phyloP scores from a whole-genome alignment of 1,140 invertebrate genomes.

The Leucophenga varia region DNA sequence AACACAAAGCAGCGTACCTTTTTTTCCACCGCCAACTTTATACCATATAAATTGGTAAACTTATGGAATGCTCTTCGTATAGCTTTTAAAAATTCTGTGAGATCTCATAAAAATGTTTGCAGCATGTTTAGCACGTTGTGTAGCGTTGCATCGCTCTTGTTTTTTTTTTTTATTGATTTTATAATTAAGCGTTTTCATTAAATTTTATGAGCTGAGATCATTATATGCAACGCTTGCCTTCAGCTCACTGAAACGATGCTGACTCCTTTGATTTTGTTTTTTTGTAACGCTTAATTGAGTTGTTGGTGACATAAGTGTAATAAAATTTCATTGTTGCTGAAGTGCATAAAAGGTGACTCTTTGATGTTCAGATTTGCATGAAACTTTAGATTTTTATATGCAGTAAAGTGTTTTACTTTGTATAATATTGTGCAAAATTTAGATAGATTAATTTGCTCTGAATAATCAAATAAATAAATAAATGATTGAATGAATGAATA shows the following conservation, averaged over 20 bases:
- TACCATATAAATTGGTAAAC: slow-evolving; percentile 52
- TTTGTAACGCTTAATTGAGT: slow-evolving; percentile 43
- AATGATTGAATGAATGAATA: no score
- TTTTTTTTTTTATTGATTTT: slow-evolving; percentile 55
- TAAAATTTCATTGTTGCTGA: no score
- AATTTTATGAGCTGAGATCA: slow-evolving; percentile 40
- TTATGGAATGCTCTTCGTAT: slow-evolving; percentile 28
- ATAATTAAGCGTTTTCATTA: slow-evolving; percentile 55
- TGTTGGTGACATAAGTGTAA: slow-evolving; percentile 27
- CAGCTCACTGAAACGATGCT: slow-evolving; percentile 1
- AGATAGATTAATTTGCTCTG: no score
- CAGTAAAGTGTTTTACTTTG: no score
- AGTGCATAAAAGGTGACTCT: no score
- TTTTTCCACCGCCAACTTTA: no score
- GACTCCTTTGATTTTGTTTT: slow-evolving; percentile 12
- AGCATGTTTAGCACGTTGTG: slow-evolving; percentile 23
- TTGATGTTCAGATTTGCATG: no score
- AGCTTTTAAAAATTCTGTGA: background rate
- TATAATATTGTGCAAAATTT: no score
- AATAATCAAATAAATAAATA: no score
- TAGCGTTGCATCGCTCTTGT: slow-evolving; percentile 33
- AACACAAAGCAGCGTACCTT: no score
- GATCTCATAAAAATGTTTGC: background rate
- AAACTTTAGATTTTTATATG: no score
- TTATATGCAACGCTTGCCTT: background rate